Evolutionary conservation across 2,797 vertebrate genomes (phyloP).

Genomic region (Enteromius unitaeniatus): DNA sequence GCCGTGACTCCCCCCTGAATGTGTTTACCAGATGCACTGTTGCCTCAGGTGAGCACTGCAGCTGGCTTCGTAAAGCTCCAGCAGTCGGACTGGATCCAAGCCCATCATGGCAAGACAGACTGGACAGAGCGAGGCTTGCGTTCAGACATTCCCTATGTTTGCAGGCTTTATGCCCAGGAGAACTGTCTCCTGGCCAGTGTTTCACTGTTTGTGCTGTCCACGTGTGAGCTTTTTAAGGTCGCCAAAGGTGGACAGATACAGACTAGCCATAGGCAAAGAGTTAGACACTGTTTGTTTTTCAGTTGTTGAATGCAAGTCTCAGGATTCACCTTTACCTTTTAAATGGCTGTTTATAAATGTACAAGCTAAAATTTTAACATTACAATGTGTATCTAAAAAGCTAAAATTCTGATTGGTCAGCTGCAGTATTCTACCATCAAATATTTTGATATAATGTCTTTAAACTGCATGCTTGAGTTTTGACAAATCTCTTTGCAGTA

Average conservation of each 20-base stretch:
- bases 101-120: constrained; percentile 58
- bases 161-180: constrained; percentile 47
- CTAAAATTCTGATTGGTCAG: background rate
- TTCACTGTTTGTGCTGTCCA: background rate
- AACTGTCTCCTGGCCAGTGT: constrained; percentile 23
- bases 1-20: constrained; percentile 60
- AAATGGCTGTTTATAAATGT: background rate
- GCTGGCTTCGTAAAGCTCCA: constrained; percentile 68
- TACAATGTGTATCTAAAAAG: background rate
- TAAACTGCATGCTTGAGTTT: background rate
- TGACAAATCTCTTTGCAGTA: background rate
- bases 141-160: constrained; percentile 43
- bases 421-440: background rate
- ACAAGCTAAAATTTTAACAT: background rate
- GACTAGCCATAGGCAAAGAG: constrained; percentile 7
- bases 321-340: background rate
- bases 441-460: background rate
- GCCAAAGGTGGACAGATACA: constrained; percentile 19
- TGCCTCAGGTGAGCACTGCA: constrained; percentile 72
- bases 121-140: constrained; percentile 26
- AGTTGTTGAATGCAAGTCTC: background rate
- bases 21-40: constrained; percentile 74
- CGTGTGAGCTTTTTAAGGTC: constrained; percentile 26
- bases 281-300: background rate
- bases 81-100: constrained; percentile 62